Evolutionary conservation across 1,140 invertebrate species (phyloP), one percentile per base, ranked within the genome.

Genomic region (Eumeta japonica): DNA sequence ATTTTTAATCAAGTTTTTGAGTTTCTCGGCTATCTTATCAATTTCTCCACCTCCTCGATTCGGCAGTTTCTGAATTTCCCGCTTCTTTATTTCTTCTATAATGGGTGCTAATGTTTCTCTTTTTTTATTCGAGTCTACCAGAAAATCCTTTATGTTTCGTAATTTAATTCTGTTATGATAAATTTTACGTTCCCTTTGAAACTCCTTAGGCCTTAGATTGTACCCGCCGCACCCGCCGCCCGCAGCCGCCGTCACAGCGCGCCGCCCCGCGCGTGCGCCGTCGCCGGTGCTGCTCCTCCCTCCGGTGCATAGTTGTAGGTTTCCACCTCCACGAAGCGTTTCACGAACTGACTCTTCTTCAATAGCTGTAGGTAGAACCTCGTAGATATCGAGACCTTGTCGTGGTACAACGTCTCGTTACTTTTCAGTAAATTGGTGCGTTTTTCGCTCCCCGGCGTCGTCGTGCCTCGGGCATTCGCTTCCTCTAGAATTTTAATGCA

Each of bases 11-110:
- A 70, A 36, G 41, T 55, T 66, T 33, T 65, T 70, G 0, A 73
- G 33, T 49, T 73, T 73, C 47, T 71, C 68, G 0, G 68, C 68
- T n/a, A 73, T 73, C 45, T 73, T 73, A 33, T 70, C 58, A 13
- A 73, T 73, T 41, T 70, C 68, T 2, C 45, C 52, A 10, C 64
- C 48, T 5, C 53, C 63, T 37, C 55, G 59, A 28, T 53, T 60
- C 3, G 18, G 13, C 4, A 14, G 80, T 75, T 20, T 67, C 75
- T n/a, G 60, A 79, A 55, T 48, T 14, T 66, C 61, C 11, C 60
- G 41, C 16, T 47, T 62, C 39, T 58, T 63, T 34, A 70, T 61
- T 45, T 68, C 65, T 28, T 70, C 63, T 16, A 70, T 62, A 11
- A 70, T 64, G 16, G 65, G 68, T 5, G 58, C 68, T 19, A 72